Evolutionary conservation across 2,888 invertebrate species (phyloP).

Genomic region (Parnassius smintheus): DNA sequence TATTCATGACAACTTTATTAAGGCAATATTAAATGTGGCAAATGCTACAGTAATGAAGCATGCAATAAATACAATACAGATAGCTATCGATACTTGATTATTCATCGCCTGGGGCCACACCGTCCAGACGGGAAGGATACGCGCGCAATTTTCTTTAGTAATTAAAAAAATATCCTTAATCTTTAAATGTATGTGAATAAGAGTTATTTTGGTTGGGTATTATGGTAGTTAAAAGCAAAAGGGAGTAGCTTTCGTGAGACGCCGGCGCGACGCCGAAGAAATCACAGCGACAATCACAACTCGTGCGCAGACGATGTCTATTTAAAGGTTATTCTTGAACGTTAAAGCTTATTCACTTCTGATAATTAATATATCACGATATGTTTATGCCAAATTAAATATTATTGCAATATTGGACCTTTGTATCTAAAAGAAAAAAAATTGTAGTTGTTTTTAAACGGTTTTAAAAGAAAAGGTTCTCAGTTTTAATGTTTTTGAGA

Average conservation of each 20-base stretch:
- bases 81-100: conserved; percentile 27
- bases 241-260: conserved; percentile 20
- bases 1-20: conserved; percentile 21
- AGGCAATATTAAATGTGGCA: conserved; percentile 16
- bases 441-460: too few relatives aligned
- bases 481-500: too few relatives aligned
- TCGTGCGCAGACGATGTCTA: conserved; percentile 20
- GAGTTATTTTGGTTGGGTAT: conserved; percentile 14
- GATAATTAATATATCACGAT: conserved; percentile 22
- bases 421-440: neutral
- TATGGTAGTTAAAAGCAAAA: conserved; percentile 12
- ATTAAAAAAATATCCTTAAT: conserved; percentile 1
- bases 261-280: conserved; percentile 26
- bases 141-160: conserved; percentile 17
- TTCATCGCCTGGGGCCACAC: conserved; percentile 28
- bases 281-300: conserved; percentile 26
- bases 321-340: conserved; percentile 25
- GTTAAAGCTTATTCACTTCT: conserved; percentile 18
- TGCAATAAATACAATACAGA: conserved; percentile 23
- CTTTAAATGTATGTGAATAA: conserved; percentile 19
- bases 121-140: conserved; percentile 32
- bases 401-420: neutral
- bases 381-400: conserved; percentile 8
- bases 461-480: too few relatives aligned
- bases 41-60: conserved; percentile 25